A percentile compares a stretch with the other conserved stretches of the same genome.
Evolutionary conservation across 2,888 invertebrate species (phyloP).

Genomic region (Brachypterus glaber): DNA sequence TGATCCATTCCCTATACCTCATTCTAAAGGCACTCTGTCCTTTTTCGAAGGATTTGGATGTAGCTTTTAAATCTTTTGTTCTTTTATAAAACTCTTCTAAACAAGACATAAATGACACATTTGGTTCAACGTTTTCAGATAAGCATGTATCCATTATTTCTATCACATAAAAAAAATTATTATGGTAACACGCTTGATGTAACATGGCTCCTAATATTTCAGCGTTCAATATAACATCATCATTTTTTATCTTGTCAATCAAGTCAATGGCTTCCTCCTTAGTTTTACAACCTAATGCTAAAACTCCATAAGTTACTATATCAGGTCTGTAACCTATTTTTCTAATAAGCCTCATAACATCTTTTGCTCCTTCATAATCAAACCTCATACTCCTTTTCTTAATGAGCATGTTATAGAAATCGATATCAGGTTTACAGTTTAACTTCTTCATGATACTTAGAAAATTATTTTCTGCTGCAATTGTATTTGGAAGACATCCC

Average conservation of each 20-base stretch:
- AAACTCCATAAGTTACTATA: conserved; percentile 76
- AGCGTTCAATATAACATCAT: conserved; percentile 59
- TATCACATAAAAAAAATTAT: conserved; percentile 57
- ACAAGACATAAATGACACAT: conserved; percentile 50
- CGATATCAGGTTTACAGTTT: conserved; percentile 60
- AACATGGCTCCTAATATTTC: conserved; percentile 69
- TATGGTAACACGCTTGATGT: conserved; percentile 50
- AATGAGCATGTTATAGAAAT: conserved; percentile 80
- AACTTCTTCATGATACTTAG: conserved; percentile 48
- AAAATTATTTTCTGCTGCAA: conserved; percentile 59
- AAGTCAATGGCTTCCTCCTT: conserved; percentile 55
- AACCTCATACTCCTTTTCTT: conserved; percentile 63
- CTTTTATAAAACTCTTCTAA: conserved; percentile 55
- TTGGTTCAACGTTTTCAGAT: conserved; percentile 53
- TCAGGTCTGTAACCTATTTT: conserved; percentile 51
- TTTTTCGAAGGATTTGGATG: conserved; percentile 30
- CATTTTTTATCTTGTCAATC: conserved; percentile 58
- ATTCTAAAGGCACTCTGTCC: conserved; percentile 41
- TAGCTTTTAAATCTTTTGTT: no score
- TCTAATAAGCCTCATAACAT: conserved; percentile 49
- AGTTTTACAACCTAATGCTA: conserved; percentile 68
- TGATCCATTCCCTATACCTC: conserved; percentile 43
- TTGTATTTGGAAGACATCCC: conserved; percentile 56
- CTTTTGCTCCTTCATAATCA: conserved; percentile 61
- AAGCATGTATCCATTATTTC: conserved; percentile 58